Base-by-base conservation (phyloP, 2,888 invertebrate species). In the Aethes cnicana region DNA sequence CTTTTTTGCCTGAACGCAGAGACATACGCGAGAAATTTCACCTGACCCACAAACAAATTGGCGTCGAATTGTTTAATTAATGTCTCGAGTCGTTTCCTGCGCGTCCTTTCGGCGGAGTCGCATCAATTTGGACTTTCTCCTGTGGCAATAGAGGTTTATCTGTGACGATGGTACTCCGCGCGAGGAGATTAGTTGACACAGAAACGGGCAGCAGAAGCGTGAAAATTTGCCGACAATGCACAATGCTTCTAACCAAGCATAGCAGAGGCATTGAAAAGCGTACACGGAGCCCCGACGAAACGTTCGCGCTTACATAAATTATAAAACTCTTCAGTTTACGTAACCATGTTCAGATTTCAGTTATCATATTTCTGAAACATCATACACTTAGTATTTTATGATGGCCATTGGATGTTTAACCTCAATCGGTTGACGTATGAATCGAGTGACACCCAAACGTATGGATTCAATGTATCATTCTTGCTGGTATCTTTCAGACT, bases 191-290 rank as follows among this genome's bases (percentile, higher is more conserved):
- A 17, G 47, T 41, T 26, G 26, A 48, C 46, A 55, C 46, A 42
- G 32, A 49, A 35, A 50, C 49, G 30, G 46, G 39, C 47, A 41
- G 36, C 42, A 46, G 18, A 35, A 56, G 57, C 62, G 64, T 64
- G 64, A 72, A 63, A 55, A 64, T 57, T 61, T 36, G 58, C 37
- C 62, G 61, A 44, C 30, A 63, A 49, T 20, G 36, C 55, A 68
- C 63, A 69, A 67, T 58, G 55, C 53, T n/a, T 21, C n/a, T 50
- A 58, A 60, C 54, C 55, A 59, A 56, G 60, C 61, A 59, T 64
- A 58, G 59, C 49, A 59, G 56, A 54, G 50, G 57, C 50, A 62
- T 68, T 66, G 56, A 64, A 58, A 55, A 47, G 36, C 44, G 44
- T 55, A 36, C 53, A 53, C 57, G 53, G 49, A 30, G 44, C 26